Evolutionary conservation across 1,140 invertebrate species (phyloP).

Genomic region (Drosophila sturtevanti): DNA sequence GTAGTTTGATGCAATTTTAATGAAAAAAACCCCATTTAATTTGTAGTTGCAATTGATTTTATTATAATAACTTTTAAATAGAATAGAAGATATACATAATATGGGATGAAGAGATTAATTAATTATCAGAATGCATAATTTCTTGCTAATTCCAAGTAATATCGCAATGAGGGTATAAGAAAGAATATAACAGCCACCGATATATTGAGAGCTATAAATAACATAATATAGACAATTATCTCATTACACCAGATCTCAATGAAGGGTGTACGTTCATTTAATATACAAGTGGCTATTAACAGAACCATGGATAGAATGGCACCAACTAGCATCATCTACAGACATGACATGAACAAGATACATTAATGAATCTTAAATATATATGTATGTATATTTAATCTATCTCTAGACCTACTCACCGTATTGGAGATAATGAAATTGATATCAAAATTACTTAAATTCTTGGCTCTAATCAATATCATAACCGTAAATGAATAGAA

Average conservation of each 20-base stretch:
- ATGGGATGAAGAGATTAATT: no score
- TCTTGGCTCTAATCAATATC: slow-evolving; percentile 48
- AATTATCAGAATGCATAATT: background rate
- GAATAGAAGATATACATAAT: no score
- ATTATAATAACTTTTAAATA: no score
- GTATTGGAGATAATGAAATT: slow-evolving; percentile 43
- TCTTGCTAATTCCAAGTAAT: background rate
- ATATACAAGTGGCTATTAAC: slow-evolving; percentile 26
- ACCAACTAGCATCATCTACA: slow-evolving; percentile 57
- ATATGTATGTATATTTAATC: no score
- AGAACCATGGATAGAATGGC: slow-evolving; percentile 29
- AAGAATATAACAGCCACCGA: slow-evolving; percentile 44
- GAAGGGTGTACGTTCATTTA: slow-evolving; percentile 46
- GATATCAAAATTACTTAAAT: slow-evolving; percentile 47
- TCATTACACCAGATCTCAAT: slow-evolving; percentile 50
- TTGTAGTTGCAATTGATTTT: no score
- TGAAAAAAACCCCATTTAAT: no score
- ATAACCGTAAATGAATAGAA: slow-evolving; percentile 46
- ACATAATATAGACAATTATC: slow-evolving; percentile 43
- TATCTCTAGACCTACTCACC: no score
- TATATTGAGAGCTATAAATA: slow-evolving; percentile 48
- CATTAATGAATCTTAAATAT: no score
- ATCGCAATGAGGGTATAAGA: slow-evolving; percentile 34
- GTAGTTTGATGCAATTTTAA: no score
- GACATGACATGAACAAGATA: background rate